Evolutionary conservation across 2,888 invertebrate genomes (phyloP).

Genomic region (Cheilosia urbana): DNA sequence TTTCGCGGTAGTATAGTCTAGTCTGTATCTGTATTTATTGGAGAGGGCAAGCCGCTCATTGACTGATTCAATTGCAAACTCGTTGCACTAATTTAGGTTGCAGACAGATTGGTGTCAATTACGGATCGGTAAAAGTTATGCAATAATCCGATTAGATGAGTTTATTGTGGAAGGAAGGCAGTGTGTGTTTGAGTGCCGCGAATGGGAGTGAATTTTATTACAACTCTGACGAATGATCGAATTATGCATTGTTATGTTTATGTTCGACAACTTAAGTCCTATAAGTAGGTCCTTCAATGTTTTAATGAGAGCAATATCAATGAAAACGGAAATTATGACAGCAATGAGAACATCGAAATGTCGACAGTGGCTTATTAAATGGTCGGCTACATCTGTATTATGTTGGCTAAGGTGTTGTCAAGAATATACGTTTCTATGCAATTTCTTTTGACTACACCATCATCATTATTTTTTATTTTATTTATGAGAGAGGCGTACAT

Average conservation of each 20-base stretch:
- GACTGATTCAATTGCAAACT: constrained; percentile 36
- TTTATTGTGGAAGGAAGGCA: not conserved
- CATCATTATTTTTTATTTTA: too few species aligned
- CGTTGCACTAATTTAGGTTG: constrained; percentile 20
- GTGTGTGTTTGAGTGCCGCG: not conserved
- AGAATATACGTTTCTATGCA: too few species aligned
- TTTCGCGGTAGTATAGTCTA: constrained; percentile 14
- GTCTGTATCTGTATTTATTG: constrained; percentile 36
- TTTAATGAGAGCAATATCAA: too few species aligned
- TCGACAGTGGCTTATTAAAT: too few species aligned
- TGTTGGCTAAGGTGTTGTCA: too few species aligned
- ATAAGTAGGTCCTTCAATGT: too few species aligned
- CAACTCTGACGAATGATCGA: not conserved
- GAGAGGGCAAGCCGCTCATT: constrained; percentile 24
- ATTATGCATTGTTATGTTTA: not conserved
- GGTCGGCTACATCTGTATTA: too few species aligned
- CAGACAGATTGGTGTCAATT: constrained; percentile 33
- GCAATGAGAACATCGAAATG: too few species aligned
- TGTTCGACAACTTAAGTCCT: not conserved
- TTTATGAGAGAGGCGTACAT: too few species aligned
- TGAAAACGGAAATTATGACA: too few species aligned
- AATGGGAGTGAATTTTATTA: not conserved
- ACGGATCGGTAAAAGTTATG: constrained; percentile 17
- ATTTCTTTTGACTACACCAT: too few species aligned
- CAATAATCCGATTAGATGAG: constrained; percentile 21